Evolutionary conservation across 2,113 vertebrate genomes (phyloP).

Genomic region (Ovibos moschatus): DNA sequence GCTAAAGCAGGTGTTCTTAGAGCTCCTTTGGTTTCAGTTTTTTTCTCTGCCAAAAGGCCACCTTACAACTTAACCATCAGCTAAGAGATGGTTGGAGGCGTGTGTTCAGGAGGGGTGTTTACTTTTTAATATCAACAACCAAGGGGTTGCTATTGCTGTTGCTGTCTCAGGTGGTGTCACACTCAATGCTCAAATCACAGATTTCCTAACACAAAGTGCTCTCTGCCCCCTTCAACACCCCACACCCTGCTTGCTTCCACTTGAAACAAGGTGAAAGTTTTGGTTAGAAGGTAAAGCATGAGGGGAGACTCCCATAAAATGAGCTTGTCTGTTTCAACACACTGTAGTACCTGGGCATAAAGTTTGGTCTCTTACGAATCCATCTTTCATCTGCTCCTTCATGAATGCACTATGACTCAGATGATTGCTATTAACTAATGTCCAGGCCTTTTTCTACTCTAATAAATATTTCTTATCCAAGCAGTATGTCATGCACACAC

Average conservation of each 20-base stretch:
- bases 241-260: not conserved
- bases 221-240: fast-evolving
- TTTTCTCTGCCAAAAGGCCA: not conserved
- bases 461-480: not conserved
- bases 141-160: not conserved
- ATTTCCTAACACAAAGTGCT: not conserved
- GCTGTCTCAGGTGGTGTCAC: too few species aligned
- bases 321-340: not conserved
- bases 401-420: not conserved
- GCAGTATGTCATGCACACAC: not conserved
- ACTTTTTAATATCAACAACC: not conserved
- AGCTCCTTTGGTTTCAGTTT: not conserved
- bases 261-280: not conserved
- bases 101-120: not conserved
- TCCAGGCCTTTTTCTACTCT: not conserved
- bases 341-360: not conserved
- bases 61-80: not conserved
- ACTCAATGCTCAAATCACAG: not conserved
- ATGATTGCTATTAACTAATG: not conserved
- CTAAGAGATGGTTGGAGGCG: not conserved
- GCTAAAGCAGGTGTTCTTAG: not conserved
- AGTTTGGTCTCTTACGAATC: not conserved
- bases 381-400: not conserved
- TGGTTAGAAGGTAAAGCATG: not conserved
- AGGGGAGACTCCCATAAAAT: not conserved